Conservation (phyloP, 2,797 vertebrate genomes). For the Orientallactaga sibirica region DNA sequence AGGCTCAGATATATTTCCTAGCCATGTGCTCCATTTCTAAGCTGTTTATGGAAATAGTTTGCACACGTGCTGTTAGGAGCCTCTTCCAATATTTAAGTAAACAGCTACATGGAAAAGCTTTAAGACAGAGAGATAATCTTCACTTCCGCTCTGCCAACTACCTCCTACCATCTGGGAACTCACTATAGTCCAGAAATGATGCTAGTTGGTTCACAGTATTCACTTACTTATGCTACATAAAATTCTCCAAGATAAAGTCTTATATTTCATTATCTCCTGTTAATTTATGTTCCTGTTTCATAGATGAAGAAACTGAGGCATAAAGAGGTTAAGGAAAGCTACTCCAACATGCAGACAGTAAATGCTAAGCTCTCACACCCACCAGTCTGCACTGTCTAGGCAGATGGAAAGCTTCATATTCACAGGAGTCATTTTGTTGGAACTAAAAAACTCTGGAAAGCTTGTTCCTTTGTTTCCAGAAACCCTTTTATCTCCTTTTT, state of each 20-base stretch:
- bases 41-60: not conserved
- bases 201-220: not conserved
- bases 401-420: not conserved
- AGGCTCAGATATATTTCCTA: not conserved
- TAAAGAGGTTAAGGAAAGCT: conserved; percentile 13
- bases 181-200: not conserved
- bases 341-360: not conserved
- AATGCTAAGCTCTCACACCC: not conserved
- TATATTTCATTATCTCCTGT: not conserved
- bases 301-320: conserved; percentile 20
- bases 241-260: not conserved
- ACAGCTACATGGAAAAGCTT: not conserved
- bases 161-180: not conserved
- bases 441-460: not conserved
- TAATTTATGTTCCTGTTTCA: not conserved
- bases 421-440: not conserved
- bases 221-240: not conserved
- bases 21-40: conserved; percentile 15
- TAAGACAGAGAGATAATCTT: not conserved
- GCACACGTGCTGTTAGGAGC: not conserved
- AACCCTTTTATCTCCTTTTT: conserved; percentile 4
- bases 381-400: not conserved
- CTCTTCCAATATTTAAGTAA: conserved; percentile 14
- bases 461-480: conserved; percentile 21
- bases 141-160: too few relatives aligned